Base-by-base conservation (phyloP, 1,140 invertebrate species). In the Trichogramma pretiosum region DNA sequence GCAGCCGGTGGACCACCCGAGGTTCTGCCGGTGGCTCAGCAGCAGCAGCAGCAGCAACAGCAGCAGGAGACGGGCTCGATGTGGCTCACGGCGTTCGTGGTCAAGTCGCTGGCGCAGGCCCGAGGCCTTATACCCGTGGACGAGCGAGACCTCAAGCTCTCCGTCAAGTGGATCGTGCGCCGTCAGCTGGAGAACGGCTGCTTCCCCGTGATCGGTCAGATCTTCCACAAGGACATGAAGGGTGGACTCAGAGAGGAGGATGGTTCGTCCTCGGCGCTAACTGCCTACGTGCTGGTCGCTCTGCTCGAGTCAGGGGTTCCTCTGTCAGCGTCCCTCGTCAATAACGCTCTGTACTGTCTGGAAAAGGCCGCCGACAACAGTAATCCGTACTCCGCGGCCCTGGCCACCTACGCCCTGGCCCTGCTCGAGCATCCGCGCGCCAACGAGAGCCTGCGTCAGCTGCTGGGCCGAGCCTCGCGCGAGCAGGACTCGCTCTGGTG, bases 81-180 rank as follows among this genome's bases (percentile, higher is more conserved):
- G 32, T 92, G 87, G 81, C 68, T 91, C n/a, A 90, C 87, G 0
- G 85, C 87, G 0, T 90, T 89, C 65, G 82, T 87, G 10, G 68
- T 89, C 0, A 79, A 81, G 54, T 85, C 84, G 3, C 78, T 89
- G 53, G 73, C 77, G 4, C 77, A 83, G 56, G 82, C 84, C 2
- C 68, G 71, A 18, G 56, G 63, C 0, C 78, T 77, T 52, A 83
- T 87, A 47, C 74, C 75, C 46, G 76, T 89, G n/a, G 84, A 89
- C 52, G 66, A 76, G 46, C 60, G 65, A 3, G 76, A 87, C 48
- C 70, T 89, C n/a, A 67, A 74, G 24, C 66, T 75, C 45, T 77
- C 83, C 0, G 73, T 86, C 11, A 73, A 77, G 2, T 93, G 87
- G 85, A 74, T 93, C 36, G 62, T 82, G 1, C 64, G 65, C 2